These are phyloP conservation scores for Bradypus variegatus DNA, from an alignment of 2,797 vertebrate genomes.

Conservation along the genomic window DNA sequence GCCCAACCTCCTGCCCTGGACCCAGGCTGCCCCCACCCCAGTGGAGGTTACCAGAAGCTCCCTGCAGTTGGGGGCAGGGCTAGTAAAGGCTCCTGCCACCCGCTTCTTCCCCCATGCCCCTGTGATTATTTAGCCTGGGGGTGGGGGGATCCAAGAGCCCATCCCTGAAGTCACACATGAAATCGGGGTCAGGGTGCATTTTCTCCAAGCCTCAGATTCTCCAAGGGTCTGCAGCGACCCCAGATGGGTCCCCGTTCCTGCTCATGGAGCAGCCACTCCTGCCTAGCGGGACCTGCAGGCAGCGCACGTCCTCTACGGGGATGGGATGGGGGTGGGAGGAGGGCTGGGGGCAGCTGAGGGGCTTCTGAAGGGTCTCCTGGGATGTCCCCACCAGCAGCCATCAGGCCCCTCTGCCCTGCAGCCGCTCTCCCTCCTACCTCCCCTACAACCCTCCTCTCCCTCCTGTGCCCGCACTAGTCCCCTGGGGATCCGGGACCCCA, in stretches of 20 bases:
- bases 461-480: too few relatives aligned
- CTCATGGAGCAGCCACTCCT: background rate
- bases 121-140: background rate
- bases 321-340: background rate
- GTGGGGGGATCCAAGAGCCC: background rate
- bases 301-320: background rate
- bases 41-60: background rate
- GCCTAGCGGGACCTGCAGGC: background rate
- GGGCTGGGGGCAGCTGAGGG: background rate
- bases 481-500: background rate
- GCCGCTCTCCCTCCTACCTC: background rate
- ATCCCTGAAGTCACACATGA: background rate
- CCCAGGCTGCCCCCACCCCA: background rate
- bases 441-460: background rate
- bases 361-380: background rate
- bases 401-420: background rate
- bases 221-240: background rate
- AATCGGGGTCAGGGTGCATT: rapidly evolving
- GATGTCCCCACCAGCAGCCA: background rate
- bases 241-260: background rate
- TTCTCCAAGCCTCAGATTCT: background rate
- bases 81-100: background rate
- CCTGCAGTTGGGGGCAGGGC: too few relatives aligned
- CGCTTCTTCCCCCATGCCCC: background rate
- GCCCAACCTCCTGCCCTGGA: background rate